Percentiles rank a stretch among this genome's conserved stretches.
Evolutionary conservation across 2,888 invertebrate species (phyloP).

Genomic region (Drosophila bunnanda): DNA sequence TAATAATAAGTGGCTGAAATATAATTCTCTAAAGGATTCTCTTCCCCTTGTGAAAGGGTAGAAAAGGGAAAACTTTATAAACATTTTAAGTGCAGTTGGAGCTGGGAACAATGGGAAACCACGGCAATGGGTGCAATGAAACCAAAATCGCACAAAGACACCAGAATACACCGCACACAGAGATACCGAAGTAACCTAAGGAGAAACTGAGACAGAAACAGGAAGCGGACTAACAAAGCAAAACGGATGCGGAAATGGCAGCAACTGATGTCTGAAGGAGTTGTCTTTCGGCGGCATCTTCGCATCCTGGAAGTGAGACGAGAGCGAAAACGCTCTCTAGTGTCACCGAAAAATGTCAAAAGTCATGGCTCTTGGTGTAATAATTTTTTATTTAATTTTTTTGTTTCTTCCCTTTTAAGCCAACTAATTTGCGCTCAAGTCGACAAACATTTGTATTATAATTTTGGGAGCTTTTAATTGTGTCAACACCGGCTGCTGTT

Average conservation of each 20-base stretch:
- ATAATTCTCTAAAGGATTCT: neutral
- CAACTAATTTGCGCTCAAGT: slow-evolving; percentile 47
- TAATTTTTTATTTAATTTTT: slow-evolving; percentile 19
- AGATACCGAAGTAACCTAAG: slow-evolving; percentile 33
- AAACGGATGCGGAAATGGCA: slow-evolving; percentile 69
- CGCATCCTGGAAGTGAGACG: slow-evolving; percentile 19
- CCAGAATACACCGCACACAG: slow-evolving; percentile 14
- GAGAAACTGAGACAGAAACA: slow-evolving; percentile 37
- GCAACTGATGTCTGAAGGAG: slow-evolving; percentile 55
- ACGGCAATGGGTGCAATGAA: slow-evolving; percentile 70
- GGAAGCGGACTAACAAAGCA: slow-evolving; percentile 68
- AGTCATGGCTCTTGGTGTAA: slow-evolving; percentile 28
- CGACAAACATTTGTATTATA: slow-evolving; percentile 50
- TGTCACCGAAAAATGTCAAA: slow-evolving; percentile 53
- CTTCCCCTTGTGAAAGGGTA: slow-evolving; percentile 11
- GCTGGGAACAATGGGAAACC: slow-evolving; percentile 43
- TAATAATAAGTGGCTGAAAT: slow-evolving; percentile 1
- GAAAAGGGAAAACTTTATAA: slow-evolving; percentile 60
- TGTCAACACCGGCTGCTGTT: slow-evolving; percentile 50
- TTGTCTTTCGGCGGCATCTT: slow-evolving; percentile 42
- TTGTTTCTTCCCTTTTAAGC: neutral
- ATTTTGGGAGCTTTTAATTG: slow-evolving; percentile 33
- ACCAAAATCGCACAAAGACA: slow-evolving; percentile 60
- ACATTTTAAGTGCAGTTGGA: slow-evolving; percentile 73
- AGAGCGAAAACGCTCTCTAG: slow-evolving; percentile 21